A percentile compares a stretch with the other conserved stretches of the same genome.
Evolutionary conservation across 35 echinoderm and acorn worm species (phyloP).

Genomic region (Diadema setosum): DNA sequence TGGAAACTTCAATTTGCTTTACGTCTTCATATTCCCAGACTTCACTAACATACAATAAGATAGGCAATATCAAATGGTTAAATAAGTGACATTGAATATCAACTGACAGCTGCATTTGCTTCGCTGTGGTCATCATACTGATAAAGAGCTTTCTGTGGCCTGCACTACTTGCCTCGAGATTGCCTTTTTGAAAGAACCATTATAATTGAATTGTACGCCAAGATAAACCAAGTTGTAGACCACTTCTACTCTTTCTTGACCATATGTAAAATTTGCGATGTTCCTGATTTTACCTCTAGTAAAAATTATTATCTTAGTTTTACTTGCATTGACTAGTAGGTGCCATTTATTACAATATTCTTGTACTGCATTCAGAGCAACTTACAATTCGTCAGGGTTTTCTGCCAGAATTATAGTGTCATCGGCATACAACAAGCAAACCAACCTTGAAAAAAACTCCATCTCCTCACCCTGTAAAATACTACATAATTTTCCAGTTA

Average conservation of each 20-base stretch:
- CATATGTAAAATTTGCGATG: not conserved
- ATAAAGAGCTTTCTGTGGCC: too few species aligned
- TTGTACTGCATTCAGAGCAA: not conserved
- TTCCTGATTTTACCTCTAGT: not conserved
- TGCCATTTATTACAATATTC: conserved; percentile 17
- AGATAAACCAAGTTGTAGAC: not conserved
- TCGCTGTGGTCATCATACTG: too few species aligned
- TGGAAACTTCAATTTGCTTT: too few species aligned
- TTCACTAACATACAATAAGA: too few species aligned
- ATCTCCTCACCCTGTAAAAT: not conserved
- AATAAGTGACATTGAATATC: too few species aligned
- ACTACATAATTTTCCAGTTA: not conserved
- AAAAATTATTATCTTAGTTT: conserved; percentile 22
- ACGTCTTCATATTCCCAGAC: too few species aligned
- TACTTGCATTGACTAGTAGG: conserved; percentile 20
- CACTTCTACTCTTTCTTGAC: not conserved
- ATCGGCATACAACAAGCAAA: not conserved
- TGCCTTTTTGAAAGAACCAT: not conserved
- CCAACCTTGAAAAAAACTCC: not conserved
- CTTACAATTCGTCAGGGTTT: not conserved
- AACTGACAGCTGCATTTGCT: too few species aligned
- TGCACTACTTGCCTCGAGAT: not conserved
- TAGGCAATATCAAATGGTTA: too few species aligned
- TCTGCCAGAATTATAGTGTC: not conserved
- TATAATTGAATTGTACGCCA: not conserved